phyloP scores from a whole-genome alignment of 35 echinoderm and acorn worm species.

The Antedon bifida region DNA sequence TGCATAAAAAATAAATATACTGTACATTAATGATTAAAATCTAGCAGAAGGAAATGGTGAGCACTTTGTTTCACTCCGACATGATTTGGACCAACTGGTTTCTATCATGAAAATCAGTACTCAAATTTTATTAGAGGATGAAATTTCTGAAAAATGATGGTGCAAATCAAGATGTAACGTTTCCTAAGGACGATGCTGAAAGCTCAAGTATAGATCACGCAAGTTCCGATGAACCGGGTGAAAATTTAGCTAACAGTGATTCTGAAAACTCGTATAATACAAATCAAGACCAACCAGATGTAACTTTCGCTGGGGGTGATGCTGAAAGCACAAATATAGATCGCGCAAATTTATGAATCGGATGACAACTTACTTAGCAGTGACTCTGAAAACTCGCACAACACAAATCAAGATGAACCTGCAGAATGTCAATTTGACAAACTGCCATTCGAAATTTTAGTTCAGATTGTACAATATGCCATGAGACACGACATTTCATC shows the following conservation, averaged over 20 bases:
- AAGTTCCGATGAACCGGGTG: no score
- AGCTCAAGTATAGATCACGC: not conserved
- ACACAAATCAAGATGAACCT: no score
- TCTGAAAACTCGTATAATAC: not conserved
- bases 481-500: not conserved
- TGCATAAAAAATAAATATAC: no score
- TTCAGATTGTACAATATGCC: not conserved
- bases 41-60: constrained; percentile 8
- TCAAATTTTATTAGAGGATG: not conserved
- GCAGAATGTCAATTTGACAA: not conserved
- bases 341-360: no score
- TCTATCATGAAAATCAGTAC: not conserved
- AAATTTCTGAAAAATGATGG: not conserved
- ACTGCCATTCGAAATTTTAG: not conserved
- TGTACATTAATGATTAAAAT: no score
- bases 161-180: not conserved
- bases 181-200: not conserved
- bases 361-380: not conserved
- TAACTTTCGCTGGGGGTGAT: not conserved
- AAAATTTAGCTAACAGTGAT: no score
- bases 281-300: not conserved
- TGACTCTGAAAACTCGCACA: no score
- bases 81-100: not conserved
- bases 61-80: not conserved
- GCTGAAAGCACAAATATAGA: no score